Evolutionary conservation across 2,888 invertebrate genomes (phyloP), one percentile per base, ranked within the genome.

Genomic region (Sphinx pinastri): DNA sequence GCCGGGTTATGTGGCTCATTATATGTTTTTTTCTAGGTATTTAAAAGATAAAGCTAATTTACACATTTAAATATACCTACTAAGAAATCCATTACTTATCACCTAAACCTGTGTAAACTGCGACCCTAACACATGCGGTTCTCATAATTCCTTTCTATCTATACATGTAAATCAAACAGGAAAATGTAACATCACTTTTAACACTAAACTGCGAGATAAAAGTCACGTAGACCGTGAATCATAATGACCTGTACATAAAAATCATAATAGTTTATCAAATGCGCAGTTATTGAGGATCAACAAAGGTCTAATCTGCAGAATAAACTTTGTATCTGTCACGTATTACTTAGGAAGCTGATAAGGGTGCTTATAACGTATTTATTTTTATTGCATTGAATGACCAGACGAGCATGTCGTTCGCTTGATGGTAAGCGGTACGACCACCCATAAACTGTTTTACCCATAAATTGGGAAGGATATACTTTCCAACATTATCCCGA

Each of bases 181-280:
- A 63, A 63, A 63, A 49, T 25, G 13, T 19, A 63, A 16, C 19
- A 11, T 10, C 14, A 47, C 7, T 47, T 7, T 63, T 19, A 63
- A 63, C 49, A 49, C 47, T 63, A 49, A 63, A 63, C 11, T 38
- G 49, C 69, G 38, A 69, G 69, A 69, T 69, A 45, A 69, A 60
- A 69, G 69, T 69, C 69, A 69, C 69, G 69, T 69, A 69, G 38
- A 12, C 52, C 38, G 12, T 63, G 63, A 63, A 8, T 63, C 47
- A 63, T 14, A 49, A 49, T 63, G 16, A 19, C 54, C n/a, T 14
- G 14, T 38, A 38, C 38, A 60, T 47, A 47, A 60, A 60, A 60
- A 47, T 16, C n/a, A 49, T 49, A 13, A 47, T 38, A 19, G 31
- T 63, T 55, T 63, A 63, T 47, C 60, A 60, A 45, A n/a, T 25